These are phyloP conservation scores for Tetrao urogallus DNA, from an alignment of 2,113 vertebrate species.

Conservation along the genomic window DNA sequence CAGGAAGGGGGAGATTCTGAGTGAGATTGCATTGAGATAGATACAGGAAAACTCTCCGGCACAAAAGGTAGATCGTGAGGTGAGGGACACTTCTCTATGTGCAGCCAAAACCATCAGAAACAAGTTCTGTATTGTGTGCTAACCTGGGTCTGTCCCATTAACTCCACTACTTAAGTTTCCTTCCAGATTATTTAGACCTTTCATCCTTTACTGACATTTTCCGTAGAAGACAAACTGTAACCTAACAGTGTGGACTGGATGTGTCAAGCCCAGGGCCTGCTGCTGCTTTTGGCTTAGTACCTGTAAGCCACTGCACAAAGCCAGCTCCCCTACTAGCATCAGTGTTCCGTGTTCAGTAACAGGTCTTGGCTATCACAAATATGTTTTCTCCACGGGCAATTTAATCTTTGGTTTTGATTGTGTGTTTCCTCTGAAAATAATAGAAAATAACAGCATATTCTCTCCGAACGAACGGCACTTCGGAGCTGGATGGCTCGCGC, in stretches of 20 bases:
- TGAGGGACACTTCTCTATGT: neutral
- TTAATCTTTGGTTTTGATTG: neutral
- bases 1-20: neutral
- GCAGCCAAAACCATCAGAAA: neutral
- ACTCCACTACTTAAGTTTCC: neutral
- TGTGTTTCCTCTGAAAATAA: neutral
- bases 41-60: neutral
- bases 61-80: neutral
- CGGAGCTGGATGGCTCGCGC: neutral
- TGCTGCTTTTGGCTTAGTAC: neutral
- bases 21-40: neutral
- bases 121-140: neutral
- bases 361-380: neutral
- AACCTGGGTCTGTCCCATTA: neutral
- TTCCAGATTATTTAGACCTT: neutral
- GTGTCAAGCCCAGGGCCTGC: neutral
- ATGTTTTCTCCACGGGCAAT: neutral
- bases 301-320: accelerated
- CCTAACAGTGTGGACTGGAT: neutral
- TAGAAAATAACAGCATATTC: neutral
- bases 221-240: neutral
- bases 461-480: neutral
- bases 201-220: neutral
- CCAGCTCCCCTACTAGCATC: neutral
- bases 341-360: neutral